Evolutionary conservation across 1,140 invertebrate genomes (phyloP).

Genomic region (Pseudomyrmex sp.): DNA sequence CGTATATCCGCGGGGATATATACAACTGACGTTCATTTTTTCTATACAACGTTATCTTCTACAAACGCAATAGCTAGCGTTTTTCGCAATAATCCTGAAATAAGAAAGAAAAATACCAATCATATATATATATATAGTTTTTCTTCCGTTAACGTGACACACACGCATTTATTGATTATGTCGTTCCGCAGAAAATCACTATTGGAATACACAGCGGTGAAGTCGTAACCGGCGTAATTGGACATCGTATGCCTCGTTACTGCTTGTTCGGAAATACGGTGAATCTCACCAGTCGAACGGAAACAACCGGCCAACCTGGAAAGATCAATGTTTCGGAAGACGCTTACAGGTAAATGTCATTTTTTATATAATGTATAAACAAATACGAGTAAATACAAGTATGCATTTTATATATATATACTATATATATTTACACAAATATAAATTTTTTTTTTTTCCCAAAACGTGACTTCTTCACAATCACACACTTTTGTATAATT

Average conservation of each 20-base stretch:
- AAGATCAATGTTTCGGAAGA: conserved; percentile 97
- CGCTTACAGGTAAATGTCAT: conserved; percentile 91
- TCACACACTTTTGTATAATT: not conserved
- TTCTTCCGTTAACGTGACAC: not conserved
- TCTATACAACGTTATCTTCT: too few relatives aligned
- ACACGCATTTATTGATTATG: not conserved
- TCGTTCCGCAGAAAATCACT: conserved; percentile 92
- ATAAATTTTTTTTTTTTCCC: too few relatives aligned
- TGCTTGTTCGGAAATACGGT: conserved; percentile 99
- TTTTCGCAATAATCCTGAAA: not conserved
- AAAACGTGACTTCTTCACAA: not conserved
- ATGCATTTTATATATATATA: not conserved
- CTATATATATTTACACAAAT: not conserved
- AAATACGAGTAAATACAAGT: not conserved
- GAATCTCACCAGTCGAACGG: conserved; percentile 97
- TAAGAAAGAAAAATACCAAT: not conserved
- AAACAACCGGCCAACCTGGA: conserved; percentile 96
- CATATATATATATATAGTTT: not conserved
- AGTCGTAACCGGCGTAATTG: conserved; percentile 98
- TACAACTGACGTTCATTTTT: too few relatives aligned
- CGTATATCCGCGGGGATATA: too few relatives aligned
- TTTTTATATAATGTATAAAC: not conserved
- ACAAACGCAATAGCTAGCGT: too few relatives aligned
- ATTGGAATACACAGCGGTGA: conserved; percentile 98
- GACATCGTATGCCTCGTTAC: conserved; percentile 98